Conservation (phyloP, 2,797 vertebrate genomes). For the Crenuchus spilurus region DNA sequence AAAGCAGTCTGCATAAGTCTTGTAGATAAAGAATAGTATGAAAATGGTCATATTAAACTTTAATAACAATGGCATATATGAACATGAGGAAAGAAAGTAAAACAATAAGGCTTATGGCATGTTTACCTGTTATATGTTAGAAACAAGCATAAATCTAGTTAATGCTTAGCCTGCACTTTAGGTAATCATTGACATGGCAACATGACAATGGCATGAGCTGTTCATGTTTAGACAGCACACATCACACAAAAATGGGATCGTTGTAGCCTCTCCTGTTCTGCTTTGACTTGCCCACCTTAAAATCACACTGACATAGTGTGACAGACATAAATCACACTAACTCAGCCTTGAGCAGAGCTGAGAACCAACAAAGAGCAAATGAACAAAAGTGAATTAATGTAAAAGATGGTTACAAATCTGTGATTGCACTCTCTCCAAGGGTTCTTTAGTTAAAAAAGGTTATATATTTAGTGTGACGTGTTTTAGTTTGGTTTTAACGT, state of each 20-base stretch:
- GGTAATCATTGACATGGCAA: slow-evolving; percentile 2
- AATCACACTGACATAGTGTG: background rate
- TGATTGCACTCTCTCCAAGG: no score
- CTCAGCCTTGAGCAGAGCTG: background rate
- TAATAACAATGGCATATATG: background rate
- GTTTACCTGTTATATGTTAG: background rate
- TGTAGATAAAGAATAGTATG: no score
- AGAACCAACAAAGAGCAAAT: background rate
- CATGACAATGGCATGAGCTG: background rate
- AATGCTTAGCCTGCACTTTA: background rate
- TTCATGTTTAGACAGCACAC: background rate
- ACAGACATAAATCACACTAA: background rate
- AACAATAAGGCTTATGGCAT: background rate
- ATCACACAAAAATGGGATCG: background rate
- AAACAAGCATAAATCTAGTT: background rate
- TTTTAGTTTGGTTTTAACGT: no score
- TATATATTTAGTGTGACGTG: no score
- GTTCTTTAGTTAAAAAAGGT: no score
- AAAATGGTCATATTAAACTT: background rate
- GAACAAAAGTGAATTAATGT: background rate
- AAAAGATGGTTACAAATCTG: background rate
- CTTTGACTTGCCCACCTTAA: background rate
- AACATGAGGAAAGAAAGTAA: background rate
- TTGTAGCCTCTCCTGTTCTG: background rate
- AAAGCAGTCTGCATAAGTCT: no score